phyloP scores from a whole-genome alignment of 1,140 invertebrate species.

The Littorina saxatilis region DNA sequence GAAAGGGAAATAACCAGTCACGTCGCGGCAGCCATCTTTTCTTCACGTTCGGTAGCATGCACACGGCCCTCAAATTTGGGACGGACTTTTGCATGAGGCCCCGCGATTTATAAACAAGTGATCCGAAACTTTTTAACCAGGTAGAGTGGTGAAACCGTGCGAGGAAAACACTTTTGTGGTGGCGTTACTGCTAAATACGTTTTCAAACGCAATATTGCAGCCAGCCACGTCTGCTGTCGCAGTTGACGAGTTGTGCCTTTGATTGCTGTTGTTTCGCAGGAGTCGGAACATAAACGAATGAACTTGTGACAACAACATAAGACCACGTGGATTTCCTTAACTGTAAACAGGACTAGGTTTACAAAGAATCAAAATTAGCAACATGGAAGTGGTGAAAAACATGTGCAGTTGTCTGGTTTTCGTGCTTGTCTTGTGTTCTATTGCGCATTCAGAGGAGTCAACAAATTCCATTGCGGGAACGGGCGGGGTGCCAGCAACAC shows the following conservation, averaged over 20 bases:
- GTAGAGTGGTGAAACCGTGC: not conserved
- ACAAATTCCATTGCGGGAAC: too few relatives aligned
- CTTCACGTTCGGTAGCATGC: conserved; percentile 27
- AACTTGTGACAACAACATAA: too few relatives aligned
- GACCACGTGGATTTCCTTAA: not conserved
- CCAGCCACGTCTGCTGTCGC: not conserved
- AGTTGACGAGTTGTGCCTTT: not conserved
- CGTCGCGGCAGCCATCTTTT: conserved; percentile 30
- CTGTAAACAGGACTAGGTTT: not conserved
- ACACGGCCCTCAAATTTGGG: conserved; percentile 35
- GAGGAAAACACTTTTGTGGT: not conserved
- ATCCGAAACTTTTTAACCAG: not conserved
- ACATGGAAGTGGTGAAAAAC: not conserved
- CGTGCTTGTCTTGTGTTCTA: not conserved
- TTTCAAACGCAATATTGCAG: not conserved
- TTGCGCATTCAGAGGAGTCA: not conserved
- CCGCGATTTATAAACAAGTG: not conserved
- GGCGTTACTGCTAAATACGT: not conserved
- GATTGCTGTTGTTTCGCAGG: too few relatives aligned
- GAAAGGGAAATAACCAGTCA: conserved; percentile 1
- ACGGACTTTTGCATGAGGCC: not conserved
- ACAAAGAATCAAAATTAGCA: not conserved
- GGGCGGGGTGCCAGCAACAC: not conserved
- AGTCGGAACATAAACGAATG: too few relatives aligned
- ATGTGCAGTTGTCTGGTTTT: not conserved